Evolutionary conservation across 2,113 vertebrate species (phyloP), one percentile per base, ranked within the genome.

Genomic region (Triplophysa siluroides): DNA sequence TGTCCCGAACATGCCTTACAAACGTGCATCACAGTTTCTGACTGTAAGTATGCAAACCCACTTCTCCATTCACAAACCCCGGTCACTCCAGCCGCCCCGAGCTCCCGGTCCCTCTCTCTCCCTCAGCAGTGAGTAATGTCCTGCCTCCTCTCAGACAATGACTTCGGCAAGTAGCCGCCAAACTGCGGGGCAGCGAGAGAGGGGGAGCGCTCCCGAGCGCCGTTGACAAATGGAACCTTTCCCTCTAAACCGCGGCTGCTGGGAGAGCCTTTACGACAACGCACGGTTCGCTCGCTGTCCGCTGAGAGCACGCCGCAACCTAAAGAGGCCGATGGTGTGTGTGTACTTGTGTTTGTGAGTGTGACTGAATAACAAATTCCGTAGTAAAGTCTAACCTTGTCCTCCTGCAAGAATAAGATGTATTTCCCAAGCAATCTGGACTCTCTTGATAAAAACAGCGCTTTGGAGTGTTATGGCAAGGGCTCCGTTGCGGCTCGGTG

Each of bases 141-240:
- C 89, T 93, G 93, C 93, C 95, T 91, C 82, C 47, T 90, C 89
- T 89, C 87, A 93, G 95, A 96, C 96, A 98, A 97, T 96, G 96
- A 97, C 94, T 96, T 94, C 94, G 93, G 93, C 90, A 85, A 85
- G 84, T 83, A 90, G 88, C 88, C 78, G 88, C 85, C 88, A 89
- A 91, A 91, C 88, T 86, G 88, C 88, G 76, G 88, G 89, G 87
- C 23, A 76, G 84, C 86, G 78, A 68, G 24, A 33, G 76, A 45
- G 47, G 63, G 74, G 65, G 61, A 72, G 66, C 13, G 26, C 50
- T 90, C 89, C 85, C 89, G 88, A 83, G 90, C 89, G 94, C 93
- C 91, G 93, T 91, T 98, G 95, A 98, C 95, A 97, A 98, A 98
- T 97, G 94, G 92, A 90, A 81, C 93, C 95, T 95, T 95, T 96